phyloP scores from a whole-genome alignment of 2,888 invertebrate genomes.

The Limnephilus rhombicus region DNA sequence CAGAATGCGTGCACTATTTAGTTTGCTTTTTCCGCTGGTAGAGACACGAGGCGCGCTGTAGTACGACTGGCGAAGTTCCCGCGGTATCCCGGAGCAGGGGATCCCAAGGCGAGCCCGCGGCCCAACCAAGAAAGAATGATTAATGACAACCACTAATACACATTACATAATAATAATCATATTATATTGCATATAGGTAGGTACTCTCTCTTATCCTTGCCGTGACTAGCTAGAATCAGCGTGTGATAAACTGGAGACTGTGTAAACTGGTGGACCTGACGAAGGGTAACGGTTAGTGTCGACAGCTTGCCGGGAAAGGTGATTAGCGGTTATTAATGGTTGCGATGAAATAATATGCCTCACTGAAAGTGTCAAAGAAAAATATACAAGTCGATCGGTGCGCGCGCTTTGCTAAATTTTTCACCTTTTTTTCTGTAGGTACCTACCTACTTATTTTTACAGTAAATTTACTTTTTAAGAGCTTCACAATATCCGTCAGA shows the following conservation, averaged over 20 bases:
- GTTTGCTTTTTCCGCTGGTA: neutral
- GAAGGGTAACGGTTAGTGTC: neutral
- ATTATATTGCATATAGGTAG: neutral
- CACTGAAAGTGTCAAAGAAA: neutral
- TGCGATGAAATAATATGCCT: neutral
- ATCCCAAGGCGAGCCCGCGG: neutral
- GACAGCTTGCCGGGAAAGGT: conserved; percentile 31
- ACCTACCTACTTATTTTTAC: neutral
- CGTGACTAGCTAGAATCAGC: conserved; percentile 22
- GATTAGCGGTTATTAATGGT: conserved; percentile 24
- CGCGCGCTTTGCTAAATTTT: neutral
- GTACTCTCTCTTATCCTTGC: neutral
- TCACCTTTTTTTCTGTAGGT: neutral
- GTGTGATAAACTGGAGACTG: conserved; percentile 5
- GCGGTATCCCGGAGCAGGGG: conserved; percentile 43
- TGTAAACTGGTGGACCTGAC: neutral
- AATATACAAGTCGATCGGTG: neutral
- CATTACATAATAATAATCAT: neutral
- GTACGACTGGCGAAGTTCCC: conserved; percentile 39
- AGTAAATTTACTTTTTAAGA: no score
- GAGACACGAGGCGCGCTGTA: conserved; percentile 34
- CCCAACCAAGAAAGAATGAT: neutral
- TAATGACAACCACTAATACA: neutral
- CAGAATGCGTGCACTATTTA: conserved; percentile 28
- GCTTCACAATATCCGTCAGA: no score